These are phyloP conservation scores for Drosophila azteca DNA, from an alignment of 1,140 invertebrate genomes.

Conservation along the genomic window DNA sequence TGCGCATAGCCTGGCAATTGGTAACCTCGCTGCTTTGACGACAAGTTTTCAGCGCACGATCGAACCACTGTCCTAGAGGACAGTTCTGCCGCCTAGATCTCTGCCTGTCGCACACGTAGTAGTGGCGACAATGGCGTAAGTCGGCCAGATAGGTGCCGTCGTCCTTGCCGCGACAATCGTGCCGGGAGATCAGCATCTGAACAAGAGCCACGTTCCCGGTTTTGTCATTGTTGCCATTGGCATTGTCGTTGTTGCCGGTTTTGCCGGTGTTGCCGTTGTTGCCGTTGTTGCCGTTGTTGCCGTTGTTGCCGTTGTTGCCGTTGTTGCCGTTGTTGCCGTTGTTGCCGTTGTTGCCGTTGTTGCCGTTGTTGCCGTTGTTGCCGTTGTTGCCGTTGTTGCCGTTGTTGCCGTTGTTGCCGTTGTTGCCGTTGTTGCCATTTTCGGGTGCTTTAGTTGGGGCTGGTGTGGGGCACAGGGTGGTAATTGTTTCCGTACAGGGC, in stretches of 20 bases:
- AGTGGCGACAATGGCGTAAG: slow-evolving; percentile 50
- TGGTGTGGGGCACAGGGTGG: neutral
- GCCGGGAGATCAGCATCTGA: slow-evolving; percentile 5
- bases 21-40: slow-evolving; percentile 28
- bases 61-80: slow-evolving; percentile 52
- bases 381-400: neutral
- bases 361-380: neutral
- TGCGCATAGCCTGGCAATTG: slow-evolving; percentile 43
- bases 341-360: neutral
- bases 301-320: neutral
- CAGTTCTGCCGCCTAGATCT: slow-evolving; percentile 32
- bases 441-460: neutral
- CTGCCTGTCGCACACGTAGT: slow-evolving; percentile 46
- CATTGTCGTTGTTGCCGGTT: neutral
- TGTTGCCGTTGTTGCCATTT: neutral
- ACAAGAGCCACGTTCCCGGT: neutral
- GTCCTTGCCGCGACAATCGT: slow-evolving; percentile 26
- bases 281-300: neutral
- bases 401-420: neutral
- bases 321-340: neutral
- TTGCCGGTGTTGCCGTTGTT: neutral
- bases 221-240: neutral
- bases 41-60: slow-evolving; percentile 36
- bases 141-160: slow-evolving; percentile 48
- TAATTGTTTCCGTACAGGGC: neutral